Percentiles rank a stretch among this genome's conserved stretches.
These are phyloP conservation scores for Echinometra lucunter DNA, from an alignment of 53 echinoderm and acorn worm genomes.

Conservation along the genomic window DNA sequence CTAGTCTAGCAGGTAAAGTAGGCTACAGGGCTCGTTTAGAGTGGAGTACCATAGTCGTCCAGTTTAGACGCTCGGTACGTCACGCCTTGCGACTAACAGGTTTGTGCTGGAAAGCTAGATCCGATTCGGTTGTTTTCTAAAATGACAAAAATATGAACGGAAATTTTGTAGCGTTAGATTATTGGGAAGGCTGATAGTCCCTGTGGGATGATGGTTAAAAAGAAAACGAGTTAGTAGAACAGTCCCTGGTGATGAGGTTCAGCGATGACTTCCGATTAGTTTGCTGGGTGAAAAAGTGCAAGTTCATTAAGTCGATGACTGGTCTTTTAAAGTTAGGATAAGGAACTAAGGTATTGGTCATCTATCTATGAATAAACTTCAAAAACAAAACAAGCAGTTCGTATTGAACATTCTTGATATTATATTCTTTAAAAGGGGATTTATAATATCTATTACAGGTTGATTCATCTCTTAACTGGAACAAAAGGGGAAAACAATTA, in stretches of 20 bases:
- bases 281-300: constrained; percentile 58
- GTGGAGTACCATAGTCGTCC: no score
- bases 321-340: constrained; percentile 19
- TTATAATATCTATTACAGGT: no score
- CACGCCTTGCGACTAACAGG: no score
- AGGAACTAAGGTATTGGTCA: neutral
- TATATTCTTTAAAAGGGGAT: neutral
- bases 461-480: no score
- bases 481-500: no score
- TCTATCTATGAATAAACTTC: neutral
- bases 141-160: constrained; percentile 42
- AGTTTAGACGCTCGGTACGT: no score
- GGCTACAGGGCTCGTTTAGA: no score
- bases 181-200: constrained; percentile 8
- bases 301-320: constrained; percentile 50
- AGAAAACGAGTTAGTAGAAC: constrained; percentile 17
- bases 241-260: constrained; percentile 26
- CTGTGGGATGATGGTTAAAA: neutral
- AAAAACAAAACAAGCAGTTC: neutral
- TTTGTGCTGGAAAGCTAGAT: no score
- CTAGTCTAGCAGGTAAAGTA: no score
- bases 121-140: neutral
- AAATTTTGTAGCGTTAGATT: constrained; percentile 53
- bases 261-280: constrained; percentile 54
- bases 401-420: neutral